Evolutionary conservation across 2,113 vertebrate genomes (phyloP).

Genomic region (Misgurnus anguillicaudatus): DNA sequence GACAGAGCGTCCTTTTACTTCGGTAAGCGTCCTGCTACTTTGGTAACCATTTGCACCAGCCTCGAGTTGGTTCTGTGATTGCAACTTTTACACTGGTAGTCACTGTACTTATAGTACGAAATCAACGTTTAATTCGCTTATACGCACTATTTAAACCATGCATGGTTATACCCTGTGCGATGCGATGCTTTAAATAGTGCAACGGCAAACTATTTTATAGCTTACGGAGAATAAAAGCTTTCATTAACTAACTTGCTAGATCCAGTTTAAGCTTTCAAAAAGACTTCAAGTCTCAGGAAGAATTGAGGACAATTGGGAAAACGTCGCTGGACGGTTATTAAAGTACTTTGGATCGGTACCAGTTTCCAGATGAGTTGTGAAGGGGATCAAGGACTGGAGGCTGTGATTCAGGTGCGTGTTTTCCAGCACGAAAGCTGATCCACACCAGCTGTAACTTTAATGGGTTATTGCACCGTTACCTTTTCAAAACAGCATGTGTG

Average conservation of each 20-base stretch:
- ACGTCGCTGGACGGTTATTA: not conserved
- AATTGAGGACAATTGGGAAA: slow-evolving; percentile 24
- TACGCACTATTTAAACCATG: not conserved
- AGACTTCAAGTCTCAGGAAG: not conserved
- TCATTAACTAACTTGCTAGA: not conserved
- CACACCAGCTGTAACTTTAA: slow-evolving; percentile 11
- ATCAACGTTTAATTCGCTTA: not conserved
- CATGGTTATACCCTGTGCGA: not conserved
- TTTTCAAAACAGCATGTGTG: slow-evolving; percentile 22
- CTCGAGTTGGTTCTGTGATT: slow-evolving; percentile 14
- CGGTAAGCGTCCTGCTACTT: slow-evolving; percentile 60
- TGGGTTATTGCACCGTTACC: slow-evolving; percentile 17
- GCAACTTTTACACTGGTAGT: slow-evolving; percentile 15
- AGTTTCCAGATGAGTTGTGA: slow-evolving; percentile 61
- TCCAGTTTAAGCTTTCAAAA: not conserved
- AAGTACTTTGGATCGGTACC: not conserved
- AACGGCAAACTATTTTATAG: not conserved
- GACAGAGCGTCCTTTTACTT: slow-evolving; percentile 60
- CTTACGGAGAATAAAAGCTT: not conserved
- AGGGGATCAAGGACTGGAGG: slow-evolving; percentile 63
- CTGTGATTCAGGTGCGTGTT: slow-evolving; percentile 73
- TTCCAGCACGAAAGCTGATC: slow-evolving; percentile 19
- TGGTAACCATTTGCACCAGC: slow-evolving; percentile 52
- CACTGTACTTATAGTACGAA: not conserved
- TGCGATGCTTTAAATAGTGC: not conserved